A percentile compares a stretch with the other conserved stretches of the same genome.
phyloP scores from a whole-genome alignment of 2,888 invertebrate species.

The Pterobdella sp. region DNA sequence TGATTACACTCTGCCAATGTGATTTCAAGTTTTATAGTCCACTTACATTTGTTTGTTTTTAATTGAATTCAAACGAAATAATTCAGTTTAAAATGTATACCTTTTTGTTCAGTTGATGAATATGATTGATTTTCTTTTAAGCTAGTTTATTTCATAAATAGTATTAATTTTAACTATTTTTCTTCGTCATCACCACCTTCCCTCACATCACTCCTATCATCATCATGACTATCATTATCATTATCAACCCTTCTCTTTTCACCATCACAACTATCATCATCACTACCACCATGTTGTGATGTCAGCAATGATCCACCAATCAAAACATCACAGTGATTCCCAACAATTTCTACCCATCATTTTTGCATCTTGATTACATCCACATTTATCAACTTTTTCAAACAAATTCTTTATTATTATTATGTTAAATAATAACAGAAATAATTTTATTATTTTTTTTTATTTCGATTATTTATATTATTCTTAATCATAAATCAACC shows the following conservation, averaged over 20 bases:
- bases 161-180: background rate
- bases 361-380: background rate
- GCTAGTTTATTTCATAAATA: background rate
- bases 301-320: background rate
- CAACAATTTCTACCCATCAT: background rate
- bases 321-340: background rate
- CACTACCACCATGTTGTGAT: slow-evolving; percentile 28
- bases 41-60: no score
- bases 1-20: no score
- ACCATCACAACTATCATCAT: slow-evolving; percentile 25
- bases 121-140: background rate
- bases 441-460: no score
- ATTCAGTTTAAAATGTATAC: no score
- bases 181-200: background rate
- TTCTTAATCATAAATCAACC: no score
- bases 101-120: no score
- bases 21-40: no score
- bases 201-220: slow-evolving; percentile 14
- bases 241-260: slow-evolving; percentile 16
- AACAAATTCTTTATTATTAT: no score
- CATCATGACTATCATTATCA: slow-evolving; percentile 28
- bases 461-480: no score
- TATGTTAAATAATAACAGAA: no score
- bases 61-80: no score
- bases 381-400: no score